These are phyloP conservation scores for Orthosia gothica DNA, from an alignment of 2,888 invertebrate genomes.

Conservation along the genomic window DNA sequence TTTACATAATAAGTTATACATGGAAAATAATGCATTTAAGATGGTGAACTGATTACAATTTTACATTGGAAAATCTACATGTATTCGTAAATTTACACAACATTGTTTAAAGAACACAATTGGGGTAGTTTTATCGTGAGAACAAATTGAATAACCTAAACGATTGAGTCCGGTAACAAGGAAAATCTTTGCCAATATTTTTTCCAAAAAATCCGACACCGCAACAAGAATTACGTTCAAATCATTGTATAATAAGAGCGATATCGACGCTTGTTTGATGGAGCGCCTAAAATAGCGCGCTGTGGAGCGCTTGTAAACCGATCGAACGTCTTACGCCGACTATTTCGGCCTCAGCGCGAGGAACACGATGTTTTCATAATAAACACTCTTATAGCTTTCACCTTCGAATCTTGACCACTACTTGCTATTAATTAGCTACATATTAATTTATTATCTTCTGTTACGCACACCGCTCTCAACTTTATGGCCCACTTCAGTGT, in stretches of 20 bases:
- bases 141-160: neutral
- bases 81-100: neutral
- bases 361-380: constrained; percentile 80
- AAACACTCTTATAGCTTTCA: constrained; percentile 82
- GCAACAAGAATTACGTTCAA: constrained; percentile 74
- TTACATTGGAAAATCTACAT: neutral
- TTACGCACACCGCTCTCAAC: constrained; percentile 47
- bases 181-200: constrained; percentile 2
- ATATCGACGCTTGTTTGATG: constrained; percentile 82
- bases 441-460: constrained; percentile 59
- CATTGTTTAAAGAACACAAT: neutral
- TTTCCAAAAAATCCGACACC: constrained; percentile 43
- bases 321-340: constrained; percentile 83
- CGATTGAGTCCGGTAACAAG: neutral
- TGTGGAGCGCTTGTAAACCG: constrained; percentile 83
- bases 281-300: constrained; percentile 85
- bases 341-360: constrained; percentile 78
- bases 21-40: neutral
- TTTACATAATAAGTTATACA: neutral
- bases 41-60: neutral
- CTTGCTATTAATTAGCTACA: constrained; percentile 71
- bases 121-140: neutral
- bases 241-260: constrained; percentile 83
- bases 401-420: constrained; percentile 77
- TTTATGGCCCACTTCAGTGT: constrained; percentile 48